Percentiles rank a stretch among this genome's conserved stretches.
These are phyloP conservation scores for Drosophila ohnishii DNA, from an alignment of 1,140 invertebrate genomes.

Conservation along the genomic window DNA sequence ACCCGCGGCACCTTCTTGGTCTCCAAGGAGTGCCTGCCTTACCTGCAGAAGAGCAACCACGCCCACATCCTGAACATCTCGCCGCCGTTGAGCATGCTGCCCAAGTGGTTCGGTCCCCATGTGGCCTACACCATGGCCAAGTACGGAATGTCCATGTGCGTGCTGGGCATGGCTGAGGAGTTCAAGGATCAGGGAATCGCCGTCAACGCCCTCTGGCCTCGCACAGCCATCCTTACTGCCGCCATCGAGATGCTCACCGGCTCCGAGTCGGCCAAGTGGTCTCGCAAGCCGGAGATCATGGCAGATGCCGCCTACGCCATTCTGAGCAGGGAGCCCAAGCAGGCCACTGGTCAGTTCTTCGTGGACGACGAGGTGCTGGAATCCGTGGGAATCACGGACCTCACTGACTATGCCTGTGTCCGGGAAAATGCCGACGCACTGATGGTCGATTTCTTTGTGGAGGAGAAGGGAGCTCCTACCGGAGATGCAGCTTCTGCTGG, in stretches of 20 bases:
- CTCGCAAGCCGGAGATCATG: constrained; percentile 96
- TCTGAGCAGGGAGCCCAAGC: constrained; percentile 89
- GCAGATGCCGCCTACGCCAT: constrained; percentile 97
- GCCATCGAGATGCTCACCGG: constrained; percentile 98
- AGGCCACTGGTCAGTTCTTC: constrained; percentile 94
- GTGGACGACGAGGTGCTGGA: constrained; percentile 96
- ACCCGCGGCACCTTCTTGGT: constrained; percentile 95
- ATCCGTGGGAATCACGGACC: constrained; percentile 91
- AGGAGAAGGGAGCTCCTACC: constrained; percentile 77
- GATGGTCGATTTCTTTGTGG: constrained; percentile 96
- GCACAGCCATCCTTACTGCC: constrained; percentile 96
- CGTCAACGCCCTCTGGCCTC: constrained; percentile 99
- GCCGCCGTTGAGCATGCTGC: constrained; percentile 95
- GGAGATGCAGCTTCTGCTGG: neutral
- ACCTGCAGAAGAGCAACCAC: constrained; percentile 94
- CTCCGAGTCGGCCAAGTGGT: constrained; percentile 85
- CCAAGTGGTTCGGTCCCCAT: constrained; percentile 96
- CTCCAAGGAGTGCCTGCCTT: constrained; percentile 96
- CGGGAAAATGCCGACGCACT: constrained; percentile 88
- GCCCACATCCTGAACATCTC: constrained; percentile 98
- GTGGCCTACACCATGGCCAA: constrained; percentile 99
- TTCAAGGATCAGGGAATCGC: constrained; percentile 92
- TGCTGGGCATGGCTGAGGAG: constrained; percentile 97
- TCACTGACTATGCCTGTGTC: constrained; percentile 94
- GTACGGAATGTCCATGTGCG: constrained; percentile 99